Percentiles rank a stretch among this genome's conserved stretches.
These are phyloP conservation scores for Tiliacea citrago DNA, from an alignment of 2,888 invertebrate genomes.

Conservation along the genomic window DNA sequence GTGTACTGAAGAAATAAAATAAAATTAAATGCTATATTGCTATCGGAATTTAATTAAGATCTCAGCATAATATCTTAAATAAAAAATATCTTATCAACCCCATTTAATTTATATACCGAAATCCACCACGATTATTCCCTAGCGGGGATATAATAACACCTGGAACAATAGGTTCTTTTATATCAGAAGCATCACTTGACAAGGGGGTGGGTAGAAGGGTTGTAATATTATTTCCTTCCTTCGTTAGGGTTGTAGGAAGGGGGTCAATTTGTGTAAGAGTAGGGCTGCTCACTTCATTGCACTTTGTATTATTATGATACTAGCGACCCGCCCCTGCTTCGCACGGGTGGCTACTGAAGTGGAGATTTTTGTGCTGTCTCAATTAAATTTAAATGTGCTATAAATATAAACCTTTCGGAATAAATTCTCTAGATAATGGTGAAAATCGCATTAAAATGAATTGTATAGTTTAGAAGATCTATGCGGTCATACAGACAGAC, in stretches of 20 bases:
- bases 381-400: neutral
- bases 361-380: neutral
- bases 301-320: constrained; percentile 1
- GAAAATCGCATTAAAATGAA: neutral
- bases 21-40: too few species aligned
- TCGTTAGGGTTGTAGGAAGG: constrained; percentile 4
- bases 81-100: too few species aligned
- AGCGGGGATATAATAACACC: too few species aligned
- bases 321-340: too few species aligned
- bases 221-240: neutral
- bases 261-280: neutral
- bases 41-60: too few species aligned
- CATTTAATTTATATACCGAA: too few species aligned
- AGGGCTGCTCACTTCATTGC: neutral
- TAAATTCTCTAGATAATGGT: neutral
- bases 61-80: too few species aligned
- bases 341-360: neutral
- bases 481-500: neutral
- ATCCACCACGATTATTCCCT: too few species aligned
- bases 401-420: too few species aligned
- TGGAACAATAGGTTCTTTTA: neutral
- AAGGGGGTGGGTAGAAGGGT: neutral
- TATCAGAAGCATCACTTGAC: neutral
- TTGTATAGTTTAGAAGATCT: neutral
- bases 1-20: too few species aligned